Evolutionary conservation across 23 tunicate genomes (phyloP), one percentile per base, ranked within the genome.

Genomic region (Botrylloides violaceus): DNA sequence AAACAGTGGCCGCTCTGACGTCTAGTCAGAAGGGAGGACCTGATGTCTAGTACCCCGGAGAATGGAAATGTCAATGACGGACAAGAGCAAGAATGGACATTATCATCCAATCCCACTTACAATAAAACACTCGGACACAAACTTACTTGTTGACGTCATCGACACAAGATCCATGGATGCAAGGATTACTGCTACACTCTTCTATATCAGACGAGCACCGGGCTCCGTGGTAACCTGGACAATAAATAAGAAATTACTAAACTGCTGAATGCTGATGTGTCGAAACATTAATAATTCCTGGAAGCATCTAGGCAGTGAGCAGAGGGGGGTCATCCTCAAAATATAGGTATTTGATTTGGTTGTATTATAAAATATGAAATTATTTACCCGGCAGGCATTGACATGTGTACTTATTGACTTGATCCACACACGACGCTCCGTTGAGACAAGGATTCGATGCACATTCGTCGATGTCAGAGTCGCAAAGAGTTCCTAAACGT

Each of bases 101-200:
- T n/a, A n/a, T n/a, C n/a, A n/a, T n/a, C n/a, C n/a, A n/a, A n/a
- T n/a, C n/a, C n/a, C n/a, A n/a, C n/a, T n/a, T n/a, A n/a, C n/a
- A n/a, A n/a, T n/a, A n/a, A n/a, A n/a, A n/a, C n/a, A n/a, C n/a
- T n/a, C n/a, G n/a, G n/a, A n/a, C n/a, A n/a, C 7, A 6, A 23
- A 80, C 78, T 59, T 56, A 87, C 96, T 64, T 62, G 87, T 87
- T 87, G 64, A 77, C 59, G 21, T 78, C 75, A 32, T 87, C 83
- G n/a, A 48, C 76, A 33, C 96, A 87, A 48, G 48, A 55, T 32
- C 92, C 94, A 72, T 87, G 38, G 29, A 77, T 3, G 56, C 96
- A 87, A 6, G 96, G 96, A 64, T 81, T 81, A 61, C 96, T 81
- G 32, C 72, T 59, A 53, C 96, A 87, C 72, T 87, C 96, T 56